Percentiles rank a stretch among this genome's conserved stretches.
Conservation (phyloP, 1,140 invertebrate species). For the Cheumatopsyche charites region DNA sequence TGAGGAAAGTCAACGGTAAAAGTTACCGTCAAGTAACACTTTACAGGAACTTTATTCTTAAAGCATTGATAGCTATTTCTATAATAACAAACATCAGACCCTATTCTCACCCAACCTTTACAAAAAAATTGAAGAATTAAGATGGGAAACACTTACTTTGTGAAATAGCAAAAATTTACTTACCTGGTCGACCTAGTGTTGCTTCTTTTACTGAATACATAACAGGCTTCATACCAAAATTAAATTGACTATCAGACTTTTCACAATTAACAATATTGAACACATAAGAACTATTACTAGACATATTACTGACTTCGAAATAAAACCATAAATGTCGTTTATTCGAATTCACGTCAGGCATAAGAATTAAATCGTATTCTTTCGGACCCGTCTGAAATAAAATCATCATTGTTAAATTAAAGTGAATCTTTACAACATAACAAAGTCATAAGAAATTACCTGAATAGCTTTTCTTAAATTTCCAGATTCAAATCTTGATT, state of each 20-base stretch:
- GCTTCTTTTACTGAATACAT: slow-evolving; percentile 83
- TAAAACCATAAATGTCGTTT: slow-evolving; percentile 93
- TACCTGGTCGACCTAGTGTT: slow-evolving; percentile 65
- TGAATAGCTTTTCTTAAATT: slow-evolving; percentile 88
- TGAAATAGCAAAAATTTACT: slow-evolving; percentile 2
- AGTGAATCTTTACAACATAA: slow-evolving; percentile 13
- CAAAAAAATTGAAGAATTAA: slow-evolving; percentile 32
- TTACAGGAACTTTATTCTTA: slow-evolving; percentile 58
- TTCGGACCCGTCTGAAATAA: slow-evolving; percentile 66
- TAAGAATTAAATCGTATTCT: slow-evolving; percentile 88
- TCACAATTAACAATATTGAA: slow-evolving; percentile 94
- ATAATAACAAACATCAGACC: slow-evolving; percentile 84
- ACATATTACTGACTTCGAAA: slow-evolving; percentile 87
- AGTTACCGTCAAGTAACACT: slow-evolving; percentile 78
- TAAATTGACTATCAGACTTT: slow-evolving; percentile 88
- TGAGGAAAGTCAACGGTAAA: slow-evolving; percentile 85
- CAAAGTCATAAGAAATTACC: slow-evolving; percentile 59
- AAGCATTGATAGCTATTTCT: slow-evolving; percentile 69
- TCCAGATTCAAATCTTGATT: slow-evolving; percentile 89
- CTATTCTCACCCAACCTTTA: slow-evolving; percentile 74
- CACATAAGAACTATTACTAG: slow-evolving; percentile 71
- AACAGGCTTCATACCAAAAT: slow-evolving; percentile 92
- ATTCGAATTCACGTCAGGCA: slow-evolving; percentile 83
- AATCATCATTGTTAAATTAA: background rate
- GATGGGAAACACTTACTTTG: background rate